Conservation (phyloP, 2,113 vertebrate genomes). For the Terrapene triunguis region DNA sequence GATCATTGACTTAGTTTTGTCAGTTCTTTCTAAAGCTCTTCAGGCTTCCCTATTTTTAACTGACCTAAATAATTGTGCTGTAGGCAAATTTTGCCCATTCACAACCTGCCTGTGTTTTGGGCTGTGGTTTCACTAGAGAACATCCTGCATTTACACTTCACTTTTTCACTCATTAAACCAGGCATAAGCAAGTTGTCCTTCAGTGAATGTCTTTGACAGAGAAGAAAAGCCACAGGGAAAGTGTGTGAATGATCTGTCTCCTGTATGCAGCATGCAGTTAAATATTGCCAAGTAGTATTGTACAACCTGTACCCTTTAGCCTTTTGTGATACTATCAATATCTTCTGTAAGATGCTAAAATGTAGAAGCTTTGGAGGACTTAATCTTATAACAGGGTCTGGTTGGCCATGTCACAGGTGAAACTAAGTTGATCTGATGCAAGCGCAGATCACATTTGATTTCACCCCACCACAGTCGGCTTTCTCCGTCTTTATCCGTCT, state of each 20-base stretch:
- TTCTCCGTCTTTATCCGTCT: background rate
- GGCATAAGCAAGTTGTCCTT: background rate
- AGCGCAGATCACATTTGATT: background rate
- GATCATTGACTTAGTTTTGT: background rate
- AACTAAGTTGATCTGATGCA: background rate
- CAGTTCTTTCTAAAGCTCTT: background rate
- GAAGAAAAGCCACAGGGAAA: background rate
- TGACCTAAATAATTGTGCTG: background rate
- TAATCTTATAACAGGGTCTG: background rate
- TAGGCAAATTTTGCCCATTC: background rate
- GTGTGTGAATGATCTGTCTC: background rate
- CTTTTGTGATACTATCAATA: background rate
- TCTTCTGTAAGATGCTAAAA: background rate
- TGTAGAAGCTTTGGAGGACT: background rate
- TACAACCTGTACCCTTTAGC: fast-evolving
- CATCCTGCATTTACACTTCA: background rate
- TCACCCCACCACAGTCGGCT: background rate
- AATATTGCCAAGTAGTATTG: background rate
- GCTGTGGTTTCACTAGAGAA: background rate
- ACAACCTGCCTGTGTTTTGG: background rate
- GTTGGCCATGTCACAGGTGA: background rate
- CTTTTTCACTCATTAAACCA: background rate
- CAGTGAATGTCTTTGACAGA: background rate
- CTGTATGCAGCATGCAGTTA: background rate
- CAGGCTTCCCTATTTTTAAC: background rate